Conservation (phyloP, 2,113 vertebrate species). For the Pardalotus punctatus region DNA sequence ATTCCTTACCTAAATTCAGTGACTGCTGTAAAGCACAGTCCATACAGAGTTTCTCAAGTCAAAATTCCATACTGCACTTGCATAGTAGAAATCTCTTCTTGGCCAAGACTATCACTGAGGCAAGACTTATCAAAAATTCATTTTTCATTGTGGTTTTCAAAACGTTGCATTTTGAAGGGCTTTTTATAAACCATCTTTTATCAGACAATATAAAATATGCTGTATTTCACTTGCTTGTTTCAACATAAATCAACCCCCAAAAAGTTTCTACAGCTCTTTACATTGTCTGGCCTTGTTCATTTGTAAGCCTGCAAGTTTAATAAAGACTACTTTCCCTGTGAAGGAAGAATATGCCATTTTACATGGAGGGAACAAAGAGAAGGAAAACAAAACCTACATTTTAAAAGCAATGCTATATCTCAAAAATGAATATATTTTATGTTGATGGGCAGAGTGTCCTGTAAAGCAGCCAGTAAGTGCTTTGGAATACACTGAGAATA, state of each 20-base stretch:
- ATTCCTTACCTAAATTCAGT: neutral
- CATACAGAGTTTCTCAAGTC: neutral
- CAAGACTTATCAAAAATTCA: constrained; percentile 29
- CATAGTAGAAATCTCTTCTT: neutral
- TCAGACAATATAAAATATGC: constrained; percentile 14
- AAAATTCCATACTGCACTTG: neutral
- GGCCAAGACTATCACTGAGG: neutral
- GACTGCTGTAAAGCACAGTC: neutral
- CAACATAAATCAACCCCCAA: neutral
- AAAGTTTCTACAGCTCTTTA: constrained; percentile 10
- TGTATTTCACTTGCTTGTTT: neutral
- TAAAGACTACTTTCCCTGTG: neutral
- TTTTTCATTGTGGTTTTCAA: neutral
- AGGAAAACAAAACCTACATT: neutral
- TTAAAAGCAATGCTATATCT: neutral
- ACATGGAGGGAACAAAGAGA: neutral
- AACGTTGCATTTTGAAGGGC: neutral
- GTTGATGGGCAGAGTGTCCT: neutral
- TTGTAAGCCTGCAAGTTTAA: neutral
- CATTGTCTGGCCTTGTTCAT: neutral
- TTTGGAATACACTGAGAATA: neutral
- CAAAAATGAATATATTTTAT: neutral
- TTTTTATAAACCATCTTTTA: neutral
- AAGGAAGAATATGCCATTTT: neutral
- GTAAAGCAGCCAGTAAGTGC: neutral